Base-by-base conservation (phyloP, 2,888 invertebrate genomes). In the Apotomis capreana region DNA sequence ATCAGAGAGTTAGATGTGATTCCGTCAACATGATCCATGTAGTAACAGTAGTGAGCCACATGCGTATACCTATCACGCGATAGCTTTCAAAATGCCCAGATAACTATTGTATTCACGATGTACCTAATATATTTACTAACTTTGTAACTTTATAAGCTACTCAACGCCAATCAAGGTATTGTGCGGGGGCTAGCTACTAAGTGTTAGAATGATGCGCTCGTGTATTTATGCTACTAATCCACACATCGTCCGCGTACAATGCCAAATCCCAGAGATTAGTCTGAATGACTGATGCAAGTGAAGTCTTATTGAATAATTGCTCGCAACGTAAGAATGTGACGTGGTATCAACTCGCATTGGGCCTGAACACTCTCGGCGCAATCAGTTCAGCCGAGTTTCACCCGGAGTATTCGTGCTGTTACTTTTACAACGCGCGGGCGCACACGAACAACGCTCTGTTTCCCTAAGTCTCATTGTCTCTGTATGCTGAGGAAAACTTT, bases 341-440 rank as follows among this genome's bases (percentile, higher is more conserved):
- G 87, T 87, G 83, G 83, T 82, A 80, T 79, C 79, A 40, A 74
- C 76, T 59, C 70, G 44, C 61, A 65, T 57, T 68, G 59, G 70
- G 70, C 65, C 54, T 61, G 70, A 78, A 75, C 77, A 78, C 68
- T 74, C 73, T 67, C 81, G 76, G 79, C 83, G 88, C 89, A 90
- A 90, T 90, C 92, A 90, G 89, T 89, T 88, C 90, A 85, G 88
- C 81, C 87, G 90, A 91, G 91, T 93, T 93, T 93, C 93, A 91
- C 93, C 87, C 86, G 81, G 91, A 91, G 91, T 92, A 92, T 93
- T 91, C 88, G 89, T 85, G 91, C 85, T 91, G 92, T 91, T 91
- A 91, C 91, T 92, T 92, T 92, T 92, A 89, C 90, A 90, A 92
- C 92, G 92, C 91, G 89, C 92, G 86, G 87, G 81, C 91, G 91